phyloP scores from a whole-genome alignment of 1,140 invertebrate genomes.

The Phenacoccus solenopsis region DNA sequence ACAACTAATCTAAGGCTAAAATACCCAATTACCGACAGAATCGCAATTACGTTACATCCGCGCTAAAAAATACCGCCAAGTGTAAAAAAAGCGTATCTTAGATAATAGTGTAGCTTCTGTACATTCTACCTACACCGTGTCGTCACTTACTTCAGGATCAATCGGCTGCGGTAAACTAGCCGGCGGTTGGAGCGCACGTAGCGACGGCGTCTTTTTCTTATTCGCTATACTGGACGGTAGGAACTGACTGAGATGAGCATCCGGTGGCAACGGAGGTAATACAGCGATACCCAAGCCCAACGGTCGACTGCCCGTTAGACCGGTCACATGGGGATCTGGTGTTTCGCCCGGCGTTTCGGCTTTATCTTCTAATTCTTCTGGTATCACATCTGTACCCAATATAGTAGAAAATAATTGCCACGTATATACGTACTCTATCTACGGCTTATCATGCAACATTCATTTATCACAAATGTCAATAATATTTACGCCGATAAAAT shows the following conservation, averaged over 20 bases:
- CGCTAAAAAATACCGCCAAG: too few relatives aligned
- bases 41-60: too few relatives aligned
- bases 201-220: conserved; percentile 31
- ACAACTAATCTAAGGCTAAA: too few relatives aligned
- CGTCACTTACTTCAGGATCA: conserved; percentile 46
- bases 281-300: conserved; percentile 44
- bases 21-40: too few relatives aligned
- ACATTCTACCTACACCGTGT: background rate
- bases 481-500: background rate
- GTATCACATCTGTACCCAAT: conserved; percentile 20
- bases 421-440: background rate
- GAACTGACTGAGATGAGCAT: conserved; percentile 38
- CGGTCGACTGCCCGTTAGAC: conserved; percentile 59
- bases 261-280: conserved; percentile 40
- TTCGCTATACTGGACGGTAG: conserved; percentile 34
- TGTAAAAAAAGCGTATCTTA: too few relatives aligned
- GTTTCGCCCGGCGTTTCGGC: conserved; percentile 56
- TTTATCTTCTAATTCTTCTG: conserved; percentile 40
- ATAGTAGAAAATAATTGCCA: too few relatives aligned
- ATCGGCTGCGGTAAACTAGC: conserved; percentile 46
- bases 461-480: background rate
- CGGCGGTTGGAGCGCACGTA: conserved; percentile 34
- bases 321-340: conserved; percentile 54
- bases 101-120: too few relatives aligned
- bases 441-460: background rate